Base-by-base conservation (phyloP, 2,797 vertebrate genomes). In the Natrix natrix region DNA sequence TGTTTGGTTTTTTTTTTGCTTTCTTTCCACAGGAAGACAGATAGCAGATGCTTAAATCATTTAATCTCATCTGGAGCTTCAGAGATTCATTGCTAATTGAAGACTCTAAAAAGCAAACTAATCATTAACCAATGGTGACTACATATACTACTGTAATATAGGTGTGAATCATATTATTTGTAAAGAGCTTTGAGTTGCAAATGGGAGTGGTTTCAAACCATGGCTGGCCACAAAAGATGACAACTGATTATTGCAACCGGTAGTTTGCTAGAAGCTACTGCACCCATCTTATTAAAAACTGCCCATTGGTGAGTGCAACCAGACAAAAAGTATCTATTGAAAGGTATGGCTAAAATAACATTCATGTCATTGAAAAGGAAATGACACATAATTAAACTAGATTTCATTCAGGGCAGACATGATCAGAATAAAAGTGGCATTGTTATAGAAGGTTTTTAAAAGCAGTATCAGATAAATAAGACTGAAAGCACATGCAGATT, bases 221-320 rank as follows among this genome's bases (percentile, higher is more conserved):
- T 88, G 17, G 3, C 59, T 66, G 48, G 48, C 17, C 17, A 61
- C n/a, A 14, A 28, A 74, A 48, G 87, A 86, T 93, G 92, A 78
- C 87, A 94, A 95, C 59, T 3, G 92, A n/a, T 90, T 43, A 4
- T 0, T 91, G 63, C 95, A 83, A 55, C 93, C 94, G 24, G 20
- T 93, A 8, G 32, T 92, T 88, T 91, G 94, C 57, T 17, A 87
- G 94, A 96, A 94, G 60, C 92, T 86, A 95, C 43, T 0, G 0
- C 92, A 91, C 86, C 92, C 92, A 93, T 48, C 94, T 95, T 94
- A 95, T 90, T 63, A 69, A 1, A 16, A 28, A 96, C 94, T 89
- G 16, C 93, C 94, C 94, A 28, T 11, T 54, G 37, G 59, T 59
- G 54, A 86, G 52, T 74, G 59, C n/a, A 28, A 56, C n/a, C 37